phyloP scores from a whole-genome alignment of 2,113 vertebrate species.

The Ceuthmochares aereus region DNA sequence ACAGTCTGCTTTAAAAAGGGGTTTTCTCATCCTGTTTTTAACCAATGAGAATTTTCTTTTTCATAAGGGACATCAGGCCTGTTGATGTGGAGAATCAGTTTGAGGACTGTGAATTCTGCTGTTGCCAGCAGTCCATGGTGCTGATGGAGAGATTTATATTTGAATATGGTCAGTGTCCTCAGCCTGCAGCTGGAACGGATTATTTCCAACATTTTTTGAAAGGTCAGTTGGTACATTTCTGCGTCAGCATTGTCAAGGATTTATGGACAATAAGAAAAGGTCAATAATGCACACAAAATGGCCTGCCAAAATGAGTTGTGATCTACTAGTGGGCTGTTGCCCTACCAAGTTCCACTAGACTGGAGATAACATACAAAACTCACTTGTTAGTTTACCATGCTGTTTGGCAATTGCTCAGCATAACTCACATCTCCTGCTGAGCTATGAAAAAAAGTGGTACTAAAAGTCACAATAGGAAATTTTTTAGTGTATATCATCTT shows the following conservation, averaged over 20 bases:
- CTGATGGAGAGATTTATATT: conserved; percentile 67
- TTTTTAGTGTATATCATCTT: not conserved
- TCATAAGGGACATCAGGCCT: not conserved
- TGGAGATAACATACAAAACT: conserved; percentile 7
- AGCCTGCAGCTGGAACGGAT: conserved; percentile 64
- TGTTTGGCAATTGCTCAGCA: not conserved
- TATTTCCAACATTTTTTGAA: conserved; percentile 71
- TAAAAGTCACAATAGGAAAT: conserved; percentile 27
- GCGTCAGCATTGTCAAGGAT: conserved; percentile 61
- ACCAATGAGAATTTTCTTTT: not conserved
- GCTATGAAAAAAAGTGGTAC: not conserved
- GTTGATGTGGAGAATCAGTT: conserved; percentile 16
- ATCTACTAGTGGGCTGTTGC: conserved; percentile 44
- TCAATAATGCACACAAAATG: conserved; percentile 68
- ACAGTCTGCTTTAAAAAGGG: not conserved
- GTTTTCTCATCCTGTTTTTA: not conserved
- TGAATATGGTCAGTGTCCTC: conserved; percentile 65
- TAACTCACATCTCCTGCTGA: not conserved
- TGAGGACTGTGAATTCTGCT: not conserved
- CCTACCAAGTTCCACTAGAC: conserved; percentile 39
- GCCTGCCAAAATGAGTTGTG: conserved; percentile 68
- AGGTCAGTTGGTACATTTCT: conserved; percentile 65
- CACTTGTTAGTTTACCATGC: not conserved
- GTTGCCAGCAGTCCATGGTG: conserved; percentile 53
- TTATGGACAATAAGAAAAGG: conserved; percentile 69